phyloP scores from a whole-genome alignment of 2,888 invertebrate species.

The Rhabditophanes sp. region DNA sequence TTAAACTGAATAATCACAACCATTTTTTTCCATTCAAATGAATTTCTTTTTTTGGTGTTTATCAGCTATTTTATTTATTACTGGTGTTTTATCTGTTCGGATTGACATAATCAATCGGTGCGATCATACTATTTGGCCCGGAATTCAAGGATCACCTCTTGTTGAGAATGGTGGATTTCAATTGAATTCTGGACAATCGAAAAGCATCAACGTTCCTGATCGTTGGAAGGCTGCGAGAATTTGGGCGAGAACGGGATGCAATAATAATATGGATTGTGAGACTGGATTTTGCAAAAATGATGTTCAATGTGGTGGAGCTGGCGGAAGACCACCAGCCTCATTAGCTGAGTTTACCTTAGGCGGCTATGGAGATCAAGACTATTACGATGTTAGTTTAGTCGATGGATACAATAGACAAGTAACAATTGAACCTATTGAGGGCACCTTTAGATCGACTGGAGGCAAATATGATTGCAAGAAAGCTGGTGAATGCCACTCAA shows the following conservation, averaged over 20 bases:
- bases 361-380: slow-evolving; percentile 38
- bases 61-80: too few relatives aligned
- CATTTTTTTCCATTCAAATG: too few relatives aligned
- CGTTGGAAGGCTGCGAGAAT: slow-evolving; percentile 2
- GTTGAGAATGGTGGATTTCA: slow-evolving; percentile 1
- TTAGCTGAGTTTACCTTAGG: slow-evolving; percentile 48
- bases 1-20: too few relatives aligned
- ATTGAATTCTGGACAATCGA: background rate
- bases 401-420: slow-evolving; percentile 48
- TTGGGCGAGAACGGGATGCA: slow-evolving; percentile 7
- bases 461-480: slow-evolving; percentile 5
- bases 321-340: slow-evolving; percentile 47
- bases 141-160: background rate
- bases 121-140: slow-evolving; percentile 4
- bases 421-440: slow-evolving; percentile 13
- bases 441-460: slow-evolving; percentile 2
- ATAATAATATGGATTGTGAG: slow-evolving; percentile 22
- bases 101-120: slow-evolving; percentile 3
- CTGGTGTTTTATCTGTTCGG: too few relatives aligned
- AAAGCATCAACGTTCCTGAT: slow-evolving; percentile 3
- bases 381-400: slow-evolving; percentile 50
- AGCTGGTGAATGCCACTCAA: slow-evolving; percentile 8
- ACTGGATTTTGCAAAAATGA: slow-evolving; percentile 27
- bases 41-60: too few relatives aligned
- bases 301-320: slow-evolving; percentile 46